A percentile compares a stretch with the other conserved stretches of the same genome.
These are phyloP conservation scores for Catharus bicknelli DNA, from an alignment of 2,113 vertebrate genomes.

Conservation along the genomic window DNA sequence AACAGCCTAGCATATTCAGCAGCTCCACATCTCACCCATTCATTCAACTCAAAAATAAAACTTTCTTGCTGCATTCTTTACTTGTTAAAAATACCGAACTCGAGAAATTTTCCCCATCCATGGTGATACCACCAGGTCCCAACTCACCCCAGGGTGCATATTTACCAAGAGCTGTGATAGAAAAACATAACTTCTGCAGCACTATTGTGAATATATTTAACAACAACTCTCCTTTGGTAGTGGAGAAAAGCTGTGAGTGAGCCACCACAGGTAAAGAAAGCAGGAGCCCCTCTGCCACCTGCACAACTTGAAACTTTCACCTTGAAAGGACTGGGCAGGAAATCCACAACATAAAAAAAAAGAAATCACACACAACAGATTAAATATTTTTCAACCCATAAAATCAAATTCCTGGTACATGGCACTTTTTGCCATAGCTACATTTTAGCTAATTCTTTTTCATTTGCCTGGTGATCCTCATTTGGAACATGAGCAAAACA, in stretches of 20 bases:
- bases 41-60: not conserved
- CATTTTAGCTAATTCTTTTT: constrained; percentile 16
- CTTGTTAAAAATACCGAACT: not conserved
- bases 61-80: not conserved
- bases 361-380: not conserved
- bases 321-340: not conserved
- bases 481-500: not conserved
- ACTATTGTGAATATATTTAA: not conserved
- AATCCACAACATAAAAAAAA: not conserved
- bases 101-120: not conserved
- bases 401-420: not conserved
- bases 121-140: not conserved
- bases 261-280: not conserved
- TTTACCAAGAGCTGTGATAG: not conserved
- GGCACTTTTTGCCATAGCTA: not conserved
- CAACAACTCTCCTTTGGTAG: not conserved
- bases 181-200: not conserved
- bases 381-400: not conserved
- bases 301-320: not conserved
- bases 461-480: not conserved
- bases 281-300: not conserved
- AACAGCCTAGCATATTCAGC: not conserved
- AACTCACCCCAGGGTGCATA: not conserved
- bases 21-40: not conserved
- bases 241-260: not conserved